Evolutionary conservation across 2,888 invertebrate genomes (phyloP).

Genomic region (Cosmia pyralina): DNA sequence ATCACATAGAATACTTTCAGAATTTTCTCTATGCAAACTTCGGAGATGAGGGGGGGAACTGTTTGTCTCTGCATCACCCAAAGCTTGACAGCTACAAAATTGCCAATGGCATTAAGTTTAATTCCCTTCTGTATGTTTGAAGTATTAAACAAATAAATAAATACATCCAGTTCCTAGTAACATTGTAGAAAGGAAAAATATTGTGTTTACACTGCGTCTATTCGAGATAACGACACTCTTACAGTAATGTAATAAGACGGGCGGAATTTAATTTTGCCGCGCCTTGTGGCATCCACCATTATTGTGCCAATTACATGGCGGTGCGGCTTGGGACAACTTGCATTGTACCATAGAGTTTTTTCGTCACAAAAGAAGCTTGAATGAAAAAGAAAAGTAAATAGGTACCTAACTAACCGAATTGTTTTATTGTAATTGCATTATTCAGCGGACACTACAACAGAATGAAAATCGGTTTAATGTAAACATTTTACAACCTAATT

Average conservation of each 20-base stretch:
- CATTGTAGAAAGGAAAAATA: conserved; percentile 3
- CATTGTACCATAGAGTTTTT: not conserved
- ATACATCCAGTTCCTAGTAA: not conserved
- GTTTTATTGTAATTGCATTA: no score
- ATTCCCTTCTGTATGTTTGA: no score
- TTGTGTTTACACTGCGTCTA: not conserved
- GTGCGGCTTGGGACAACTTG: not conserved
- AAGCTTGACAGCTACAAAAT: no score
- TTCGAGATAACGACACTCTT: conserved; percentile 27
- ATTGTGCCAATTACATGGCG: conserved; percentile 48
- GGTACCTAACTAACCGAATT: not conserved
- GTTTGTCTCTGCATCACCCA: no score
- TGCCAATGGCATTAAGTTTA: no score
- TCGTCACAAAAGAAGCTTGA: not conserved
- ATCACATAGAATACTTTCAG: no score
- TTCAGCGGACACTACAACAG: no score
- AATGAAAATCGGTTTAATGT: not conserved
- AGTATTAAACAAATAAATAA: not conserved
- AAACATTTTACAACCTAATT: not conserved
- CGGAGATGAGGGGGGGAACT: no score
- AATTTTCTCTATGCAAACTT: no score
- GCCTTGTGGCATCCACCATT: conserved; percentile 48
- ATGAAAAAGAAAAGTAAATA: not conserved
- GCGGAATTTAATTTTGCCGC: conserved; percentile 54
- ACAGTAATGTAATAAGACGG: conserved; percentile 42